Conservation (phyloP, 2,113 vertebrate genomes). For the Rynchops niger region DNA sequence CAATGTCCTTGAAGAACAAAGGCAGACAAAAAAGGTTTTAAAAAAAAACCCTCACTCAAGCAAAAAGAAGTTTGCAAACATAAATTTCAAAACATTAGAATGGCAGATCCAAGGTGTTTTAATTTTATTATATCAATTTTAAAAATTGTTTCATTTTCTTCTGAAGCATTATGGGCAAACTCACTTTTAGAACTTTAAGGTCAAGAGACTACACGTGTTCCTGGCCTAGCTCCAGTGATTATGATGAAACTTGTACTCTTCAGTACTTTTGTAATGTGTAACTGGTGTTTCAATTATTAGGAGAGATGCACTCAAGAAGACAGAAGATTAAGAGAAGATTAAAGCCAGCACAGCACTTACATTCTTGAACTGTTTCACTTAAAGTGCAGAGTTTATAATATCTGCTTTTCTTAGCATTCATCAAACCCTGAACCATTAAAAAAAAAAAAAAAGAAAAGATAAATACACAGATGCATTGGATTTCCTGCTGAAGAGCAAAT, state of each 20-base stretch:
- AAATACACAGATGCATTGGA: neutral
- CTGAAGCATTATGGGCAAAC: neutral
- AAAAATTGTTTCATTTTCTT: neutral
- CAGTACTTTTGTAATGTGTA: neutral
- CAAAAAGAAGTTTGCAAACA: neutral
- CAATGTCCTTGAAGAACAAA: neutral
- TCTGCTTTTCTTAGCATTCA: neutral
- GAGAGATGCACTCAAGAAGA: neutral
- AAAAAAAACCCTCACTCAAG: neutral
- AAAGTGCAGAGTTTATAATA: neutral
- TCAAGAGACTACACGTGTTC: neutral
- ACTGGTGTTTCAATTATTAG: neutral
- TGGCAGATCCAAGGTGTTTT: neutral
- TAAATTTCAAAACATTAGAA: neutral
- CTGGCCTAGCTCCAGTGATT: neutral
- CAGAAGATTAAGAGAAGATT: neutral
- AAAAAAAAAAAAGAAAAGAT: neutral
- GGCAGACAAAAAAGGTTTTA: neutral
- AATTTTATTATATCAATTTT: neutral
- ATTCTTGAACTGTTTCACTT: neutral
- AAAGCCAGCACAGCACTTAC: neutral
- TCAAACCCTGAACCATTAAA: neutral
- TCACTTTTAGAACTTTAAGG: neutral
- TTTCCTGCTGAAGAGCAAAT: neutral
- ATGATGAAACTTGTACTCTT: neutral